These are phyloP conservation scores for Trypoxylus dichotomus DNA, from an alignment of 1,140 invertebrate species.

Conservation along the genomic window DNA sequence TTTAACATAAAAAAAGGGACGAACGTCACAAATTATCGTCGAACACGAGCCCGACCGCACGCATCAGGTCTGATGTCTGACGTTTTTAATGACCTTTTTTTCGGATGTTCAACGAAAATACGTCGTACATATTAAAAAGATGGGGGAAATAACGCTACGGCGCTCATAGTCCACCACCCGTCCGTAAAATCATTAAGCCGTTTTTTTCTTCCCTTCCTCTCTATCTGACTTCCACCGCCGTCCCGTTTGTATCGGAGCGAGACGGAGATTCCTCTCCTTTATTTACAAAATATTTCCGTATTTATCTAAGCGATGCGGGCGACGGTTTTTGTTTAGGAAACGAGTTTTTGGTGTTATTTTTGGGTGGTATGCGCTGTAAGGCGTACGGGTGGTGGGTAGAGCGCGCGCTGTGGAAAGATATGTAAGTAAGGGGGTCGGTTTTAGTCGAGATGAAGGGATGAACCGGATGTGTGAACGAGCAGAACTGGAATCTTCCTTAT, in stretches of 20 bases:
- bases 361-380: not conserved
- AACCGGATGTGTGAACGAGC: not conserved
- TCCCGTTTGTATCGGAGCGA: not conserved
- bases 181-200: not conserved
- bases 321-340: not conserved
- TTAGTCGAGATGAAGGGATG: not conserved
- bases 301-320: conserved; percentile 1
- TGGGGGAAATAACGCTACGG: not conserved
- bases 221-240: too few relatives aligned
- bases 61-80: not conserved
- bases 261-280: not conserved
- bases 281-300: conserved; percentile 4
- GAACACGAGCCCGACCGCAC: not conserved
- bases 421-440: not conserved
- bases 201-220: not conserved
- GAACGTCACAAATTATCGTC: not conserved
- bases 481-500: not conserved
- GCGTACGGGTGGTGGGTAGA: too few relatives aligned
- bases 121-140: not conserved
- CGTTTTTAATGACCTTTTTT: conserved; percentile 3
- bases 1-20: not conserved
- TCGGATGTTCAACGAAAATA: not conserved
- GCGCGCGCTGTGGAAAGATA: not conserved
- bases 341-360: conserved; percentile 3
- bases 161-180: not conserved